Percentiles rank a stretch among this genome's conserved stretches.
These are phyloP conservation scores for Uropetala carovei DNA, from an alignment of 2,888 invertebrate genomes.

Conservation along the genomic window DNA sequence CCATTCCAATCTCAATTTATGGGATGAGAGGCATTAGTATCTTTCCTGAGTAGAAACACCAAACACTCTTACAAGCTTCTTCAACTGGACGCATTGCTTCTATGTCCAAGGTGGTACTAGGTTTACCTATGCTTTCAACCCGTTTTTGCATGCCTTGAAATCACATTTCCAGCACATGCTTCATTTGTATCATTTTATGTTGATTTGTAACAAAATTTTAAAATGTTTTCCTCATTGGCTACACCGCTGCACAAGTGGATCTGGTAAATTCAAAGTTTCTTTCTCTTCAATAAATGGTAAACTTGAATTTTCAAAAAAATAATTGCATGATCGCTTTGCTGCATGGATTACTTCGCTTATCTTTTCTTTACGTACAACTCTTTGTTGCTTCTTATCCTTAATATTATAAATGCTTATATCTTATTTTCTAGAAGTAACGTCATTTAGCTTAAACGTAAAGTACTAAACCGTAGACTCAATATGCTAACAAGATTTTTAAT, in stretches of 20 bases:
- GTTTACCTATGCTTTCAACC: slow-evolving; percentile 4
- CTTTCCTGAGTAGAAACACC: background rate
- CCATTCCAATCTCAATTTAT: background rate
- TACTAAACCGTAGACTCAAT: background rate
- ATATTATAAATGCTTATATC: background rate
- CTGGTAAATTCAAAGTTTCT: background rate
- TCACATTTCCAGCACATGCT: background rate
- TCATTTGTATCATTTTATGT: slow-evolving; percentile 3
- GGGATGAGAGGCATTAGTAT: slow-evolving; percentile 4
- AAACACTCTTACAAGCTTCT: background rate
- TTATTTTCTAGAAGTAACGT: background rate
- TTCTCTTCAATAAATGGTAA: background rate
- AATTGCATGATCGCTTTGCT: background rate
- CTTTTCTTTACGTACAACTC: background rate
- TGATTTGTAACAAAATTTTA: background rate
- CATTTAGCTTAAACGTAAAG: too few species aligned
- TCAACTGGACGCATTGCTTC: background rate
- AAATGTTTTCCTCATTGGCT: background rate
- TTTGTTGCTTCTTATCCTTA: background rate
- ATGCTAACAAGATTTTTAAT: background rate
- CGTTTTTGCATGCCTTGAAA: slow-evolving; percentile 9
- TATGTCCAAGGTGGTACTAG: background rate
- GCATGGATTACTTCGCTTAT: background rate
- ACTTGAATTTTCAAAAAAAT: background rate
- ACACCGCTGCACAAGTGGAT: background rate